These are phyloP conservation scores for Tineola bisselliella DNA, from an alignment of 2,888 invertebrate genomes.

Conservation along the genomic window DNA sequence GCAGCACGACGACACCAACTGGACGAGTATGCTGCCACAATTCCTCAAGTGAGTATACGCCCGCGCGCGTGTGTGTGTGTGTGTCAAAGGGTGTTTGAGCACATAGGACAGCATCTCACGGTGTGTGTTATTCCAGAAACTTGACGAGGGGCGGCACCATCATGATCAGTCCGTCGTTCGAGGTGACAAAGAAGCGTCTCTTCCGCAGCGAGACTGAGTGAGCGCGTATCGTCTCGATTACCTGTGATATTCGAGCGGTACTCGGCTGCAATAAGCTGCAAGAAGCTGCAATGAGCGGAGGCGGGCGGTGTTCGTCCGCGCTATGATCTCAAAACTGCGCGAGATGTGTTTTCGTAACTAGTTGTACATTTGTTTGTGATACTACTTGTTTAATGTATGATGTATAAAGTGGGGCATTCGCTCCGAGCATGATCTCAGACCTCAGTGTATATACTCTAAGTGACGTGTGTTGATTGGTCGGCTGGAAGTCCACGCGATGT, in stretches of 20 bases:
- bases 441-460: no score
- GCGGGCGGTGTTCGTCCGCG: slow-evolving; percentile 29
- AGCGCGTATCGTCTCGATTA: slow-evolving; percentile 20
- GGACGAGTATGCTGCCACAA: slow-evolving; percentile 88
- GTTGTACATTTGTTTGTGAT: slow-evolving; percentile 70
- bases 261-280: slow-evolving; percentile 15
- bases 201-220: slow-evolving; percentile 78
- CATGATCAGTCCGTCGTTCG: slow-evolving; percentile 88
- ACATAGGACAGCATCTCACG: background rate
- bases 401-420: slow-evolving; percentile 21
- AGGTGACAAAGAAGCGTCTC: slow-evolving; percentile 90
- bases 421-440: no score
- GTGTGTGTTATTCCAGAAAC: slow-evolving; percentile 69
- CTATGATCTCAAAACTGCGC: background rate
- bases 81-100: no score
- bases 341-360: slow-evolving; percentile 41
- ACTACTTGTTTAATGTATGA: slow-evolving; percentile 67
- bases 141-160: slow-evolving; percentile 86
- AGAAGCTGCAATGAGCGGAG: slow-evolving; percentile 13
- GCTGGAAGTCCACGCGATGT: no score
- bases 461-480: slow-evolving; percentile 43
- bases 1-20: slow-evolving; percentile 86
- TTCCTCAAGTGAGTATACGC: slow-evolving; percentile 83
- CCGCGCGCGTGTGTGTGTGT: background rate
- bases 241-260: slow-evolving; percentile 13